phyloP scores from a whole-genome alignment of 2,797 vertebrate genomes.

The Cyclopterus lumpus region DNA sequence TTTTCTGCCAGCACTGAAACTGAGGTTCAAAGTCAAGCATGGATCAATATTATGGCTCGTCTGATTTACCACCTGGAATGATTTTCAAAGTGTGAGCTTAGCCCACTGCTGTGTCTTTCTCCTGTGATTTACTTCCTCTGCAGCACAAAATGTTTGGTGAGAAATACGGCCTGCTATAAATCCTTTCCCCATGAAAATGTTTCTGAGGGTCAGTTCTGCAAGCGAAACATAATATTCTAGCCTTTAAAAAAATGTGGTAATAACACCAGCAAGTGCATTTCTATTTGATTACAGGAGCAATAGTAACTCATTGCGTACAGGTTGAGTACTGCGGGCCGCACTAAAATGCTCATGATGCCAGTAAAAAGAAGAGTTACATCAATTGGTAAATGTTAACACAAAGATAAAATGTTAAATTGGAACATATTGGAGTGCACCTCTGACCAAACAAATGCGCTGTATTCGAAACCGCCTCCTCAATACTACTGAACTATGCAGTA shows the following conservation, averaged over 20 bases:
- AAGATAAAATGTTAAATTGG: constrained; percentile 12
- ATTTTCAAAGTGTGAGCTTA: constrained; percentile 27
- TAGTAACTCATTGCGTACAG: neutral
- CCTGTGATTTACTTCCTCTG: constrained; percentile 34
- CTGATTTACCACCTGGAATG: constrained; percentile 31
- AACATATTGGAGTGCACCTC: constrained; percentile 4
- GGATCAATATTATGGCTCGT: constrained; percentile 12
- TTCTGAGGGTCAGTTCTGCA: constrained; percentile 8
- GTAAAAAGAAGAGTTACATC: constrained; percentile 11
- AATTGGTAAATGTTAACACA: constrained; percentile 23
- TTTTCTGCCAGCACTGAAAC: constrained; percentile 10
- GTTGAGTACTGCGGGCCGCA: neutral
- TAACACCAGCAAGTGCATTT: constrained; percentile 7
- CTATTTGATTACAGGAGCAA: constrained; percentile 12
- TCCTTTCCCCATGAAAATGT: constrained; percentile 16
- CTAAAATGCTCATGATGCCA: neutral
- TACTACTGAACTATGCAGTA: neutral
- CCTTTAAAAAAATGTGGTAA: constrained; percentile 19
- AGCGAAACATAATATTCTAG: constrained; percentile 17
- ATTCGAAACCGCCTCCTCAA: neutral
- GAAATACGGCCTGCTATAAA: constrained; percentile 14
- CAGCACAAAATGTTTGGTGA: constrained; percentile 19
- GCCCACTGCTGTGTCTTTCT: constrained; percentile 16
- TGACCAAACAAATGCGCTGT: neutral
- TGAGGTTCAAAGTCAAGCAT: constrained; percentile 5